Conservation (phyloP, 1,140 invertebrate species). For the Mactra quadrangularis region DNA sequence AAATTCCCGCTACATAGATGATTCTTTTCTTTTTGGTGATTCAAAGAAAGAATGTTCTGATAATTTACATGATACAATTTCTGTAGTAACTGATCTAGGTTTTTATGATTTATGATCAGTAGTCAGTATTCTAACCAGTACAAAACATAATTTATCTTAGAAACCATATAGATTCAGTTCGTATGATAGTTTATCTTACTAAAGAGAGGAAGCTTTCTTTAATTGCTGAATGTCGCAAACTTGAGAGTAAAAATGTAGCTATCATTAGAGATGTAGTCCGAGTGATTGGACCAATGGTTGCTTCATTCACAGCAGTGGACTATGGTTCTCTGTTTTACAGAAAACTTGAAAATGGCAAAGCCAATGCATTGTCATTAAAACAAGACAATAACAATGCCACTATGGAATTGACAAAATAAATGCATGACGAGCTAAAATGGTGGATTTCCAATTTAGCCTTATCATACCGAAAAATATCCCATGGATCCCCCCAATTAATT, state of each 20-base stretch:
- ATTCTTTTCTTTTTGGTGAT: slow-evolving; percentile 43
- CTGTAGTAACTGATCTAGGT: slow-evolving; percentile 19
- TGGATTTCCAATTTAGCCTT: not conserved
- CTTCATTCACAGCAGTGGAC: too few relatives aligned
- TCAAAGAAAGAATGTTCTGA: slow-evolving; percentile 48
- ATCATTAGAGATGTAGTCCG: slow-evolving; percentile 22
- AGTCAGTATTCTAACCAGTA: slow-evolving; percentile 59
- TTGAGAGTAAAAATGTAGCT: not conserved
- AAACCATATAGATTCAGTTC: slow-evolving; percentile 58
- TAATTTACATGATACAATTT: slow-evolving; percentile 48
- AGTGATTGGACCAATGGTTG: not conserved
- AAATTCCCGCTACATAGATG: slow-evolving; percentile 48
- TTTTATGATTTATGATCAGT: slow-evolving; percentile 51
- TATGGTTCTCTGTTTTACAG: too few relatives aligned
- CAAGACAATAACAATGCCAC: slow-evolving; percentile 8
- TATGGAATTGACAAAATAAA: not conserved
- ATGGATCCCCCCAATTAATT: not conserved
- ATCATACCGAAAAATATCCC: slow-evolving; percentile 11
- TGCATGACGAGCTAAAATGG: slow-evolving; percentile 17
- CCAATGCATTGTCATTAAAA: not conserved
- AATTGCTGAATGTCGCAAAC: not conserved
- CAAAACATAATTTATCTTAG: slow-evolving; percentile 57
- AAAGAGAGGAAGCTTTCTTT: slow-evolving; percentile 48
- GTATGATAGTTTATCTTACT: slow-evolving; percentile 50
- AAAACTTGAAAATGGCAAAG: too few relatives aligned